These are phyloP conservation scores for Drosophila ochracea DNA, from an alignment of 2,888 invertebrate species.

Conservation along the genomic window DNA sequence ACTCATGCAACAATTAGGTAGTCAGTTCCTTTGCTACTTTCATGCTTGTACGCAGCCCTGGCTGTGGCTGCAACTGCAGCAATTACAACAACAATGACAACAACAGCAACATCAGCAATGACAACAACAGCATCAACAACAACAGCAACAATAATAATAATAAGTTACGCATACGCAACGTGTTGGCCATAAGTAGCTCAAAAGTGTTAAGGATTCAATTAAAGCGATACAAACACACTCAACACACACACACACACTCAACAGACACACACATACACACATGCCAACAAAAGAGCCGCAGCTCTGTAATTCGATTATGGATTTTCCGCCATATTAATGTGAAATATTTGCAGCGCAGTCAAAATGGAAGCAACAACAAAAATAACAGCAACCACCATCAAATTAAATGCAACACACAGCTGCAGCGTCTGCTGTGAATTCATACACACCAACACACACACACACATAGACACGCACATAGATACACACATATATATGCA, in stretches of 20 bases:
- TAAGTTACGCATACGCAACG: constrained; percentile 75
- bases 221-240: constrained; percentile 76
- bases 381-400: constrained; percentile 17
- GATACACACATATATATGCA: constrained; percentile 10
- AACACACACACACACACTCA: constrained; percentile 7
- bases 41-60: constrained; percentile 52
- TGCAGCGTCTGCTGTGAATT: constrained; percentile 37
- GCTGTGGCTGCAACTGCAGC: constrained; percentile 23
- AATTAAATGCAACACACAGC: constrained; percentile 24
- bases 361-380: constrained; percentile 56
- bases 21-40: neutral
- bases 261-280: constrained; percentile 3
- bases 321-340: constrained; percentile 81
- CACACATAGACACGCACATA: neutral
- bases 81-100: constrained; percentile 14
- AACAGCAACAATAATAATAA: constrained; percentile 55
- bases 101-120: constrained; percentile 23
- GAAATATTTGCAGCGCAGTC: constrained; percentile 80
- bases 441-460: constrained; percentile 25
- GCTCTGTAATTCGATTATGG: constrained; percentile 80
- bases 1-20: neutral
- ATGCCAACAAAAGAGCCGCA: constrained; percentile 75
- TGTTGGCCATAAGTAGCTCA: constrained; percentile 82
- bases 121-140: constrained; percentile 31
- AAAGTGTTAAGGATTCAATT: constrained; percentile 84